phyloP scores from a whole-genome alignment of 2,888 invertebrate species.

The Caenorhabditis angaria region DNA sequence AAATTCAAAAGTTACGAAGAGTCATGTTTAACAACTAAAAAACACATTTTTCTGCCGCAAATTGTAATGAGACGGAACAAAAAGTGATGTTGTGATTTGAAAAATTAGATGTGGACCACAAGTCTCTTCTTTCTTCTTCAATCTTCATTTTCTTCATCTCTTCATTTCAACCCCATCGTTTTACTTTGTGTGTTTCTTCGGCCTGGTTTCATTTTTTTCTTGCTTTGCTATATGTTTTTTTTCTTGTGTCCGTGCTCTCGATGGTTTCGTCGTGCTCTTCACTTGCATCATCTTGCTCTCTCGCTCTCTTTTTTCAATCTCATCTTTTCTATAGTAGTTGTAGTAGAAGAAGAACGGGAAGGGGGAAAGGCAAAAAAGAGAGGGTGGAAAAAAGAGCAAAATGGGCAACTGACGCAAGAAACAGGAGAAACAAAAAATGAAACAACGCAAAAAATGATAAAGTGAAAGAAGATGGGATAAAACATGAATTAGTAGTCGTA shows the following conservation, averaged over 20 bases:
- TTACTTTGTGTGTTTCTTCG: too few species aligned
- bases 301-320: too few species aligned
- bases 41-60: too few species aligned
- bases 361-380: background rate
- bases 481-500: background rate
- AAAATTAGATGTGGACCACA: slow-evolving; percentile 4
- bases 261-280: slow-evolving; percentile 1
- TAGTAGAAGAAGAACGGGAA: background rate
- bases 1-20: too few species aligned
- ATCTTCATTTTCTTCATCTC: background rate
- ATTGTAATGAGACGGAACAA: background rate
- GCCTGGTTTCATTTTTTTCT: too few species aligned
- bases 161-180: too few species aligned
- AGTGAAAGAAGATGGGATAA: slow-evolving; percentile 1
- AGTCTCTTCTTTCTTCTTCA: background rate
- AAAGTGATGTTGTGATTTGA: slow-evolving; percentile 4
- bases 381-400: slow-evolving; percentile 4
- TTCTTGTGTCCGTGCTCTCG: background rate
- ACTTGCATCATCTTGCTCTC: background rate
- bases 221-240: background rate
- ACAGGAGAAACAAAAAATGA: background rate
- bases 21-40: too few species aligned
- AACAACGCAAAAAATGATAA: slow-evolving; percentile 4
- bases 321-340: background rate
- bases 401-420: background rate